Evolutionary conservation across 2,888 invertebrate species (phyloP).

Genomic region (Yponomeuta sedellus): DNA sequence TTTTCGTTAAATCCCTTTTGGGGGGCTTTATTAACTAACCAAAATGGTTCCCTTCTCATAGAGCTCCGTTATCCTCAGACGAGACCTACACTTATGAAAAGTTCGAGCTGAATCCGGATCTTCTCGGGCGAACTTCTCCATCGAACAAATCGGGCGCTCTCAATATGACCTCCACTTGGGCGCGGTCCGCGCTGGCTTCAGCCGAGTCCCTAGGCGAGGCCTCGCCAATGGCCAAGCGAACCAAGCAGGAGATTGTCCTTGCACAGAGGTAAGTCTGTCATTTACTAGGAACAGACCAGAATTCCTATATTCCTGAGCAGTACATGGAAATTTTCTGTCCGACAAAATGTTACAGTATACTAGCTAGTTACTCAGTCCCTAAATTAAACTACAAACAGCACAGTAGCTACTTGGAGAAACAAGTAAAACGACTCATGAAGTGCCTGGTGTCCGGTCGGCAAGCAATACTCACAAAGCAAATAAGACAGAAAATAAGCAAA

Average conservation of each 20-base stretch:
- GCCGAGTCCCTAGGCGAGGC: conserved; percentile 79
- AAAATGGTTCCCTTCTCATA: background rate
- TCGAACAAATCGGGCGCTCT: conserved; percentile 40
- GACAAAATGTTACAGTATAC: too few relatives aligned
- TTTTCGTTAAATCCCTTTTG: too few relatives aligned
- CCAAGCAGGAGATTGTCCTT: conserved; percentile 95
- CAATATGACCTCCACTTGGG: conserved; percentile 45
- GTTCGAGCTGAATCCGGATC: conserved; percentile 78
- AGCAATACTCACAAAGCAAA: too few relatives aligned
- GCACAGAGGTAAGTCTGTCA: conserved; percentile 81
- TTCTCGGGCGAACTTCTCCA: conserved; percentile 36
- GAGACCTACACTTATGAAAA: conserved; percentile 74
- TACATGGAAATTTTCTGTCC: too few relatives aligned
- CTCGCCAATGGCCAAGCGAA: conserved; percentile 94
- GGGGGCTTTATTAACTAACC: background rate
- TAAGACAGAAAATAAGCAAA: too few relatives aligned
- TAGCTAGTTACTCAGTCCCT: too few relatives aligned
- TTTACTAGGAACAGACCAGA: too few relatives aligned
- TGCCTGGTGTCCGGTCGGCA: too few relatives aligned
- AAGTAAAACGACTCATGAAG: too few relatives aligned
- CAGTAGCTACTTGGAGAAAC: too few relatives aligned
- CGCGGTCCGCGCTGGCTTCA: conserved; percentile 46
- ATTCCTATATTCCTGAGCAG: too few relatives aligned
- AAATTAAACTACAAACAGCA: too few relatives aligned
- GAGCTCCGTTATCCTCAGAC: conserved; percentile 36